Evolutionary conservation across 2,113 vertebrate genomes (phyloP), one percentile per base, ranked within the genome.

Genomic region (Serilophus lunatus): DNA sequence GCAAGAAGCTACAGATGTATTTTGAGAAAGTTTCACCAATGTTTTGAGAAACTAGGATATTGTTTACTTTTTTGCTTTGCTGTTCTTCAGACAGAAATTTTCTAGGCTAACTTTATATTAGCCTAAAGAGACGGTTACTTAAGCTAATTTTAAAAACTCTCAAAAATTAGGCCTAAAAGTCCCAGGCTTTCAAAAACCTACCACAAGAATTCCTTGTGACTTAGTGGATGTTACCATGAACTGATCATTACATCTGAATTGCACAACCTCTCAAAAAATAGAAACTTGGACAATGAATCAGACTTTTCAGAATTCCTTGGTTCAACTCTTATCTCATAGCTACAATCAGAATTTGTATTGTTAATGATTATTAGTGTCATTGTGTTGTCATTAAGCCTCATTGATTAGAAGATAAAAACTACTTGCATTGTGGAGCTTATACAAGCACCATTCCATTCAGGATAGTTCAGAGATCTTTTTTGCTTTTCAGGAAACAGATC

Each of bases 351-450:
- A 75, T 74, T 90, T 69, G 3, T 40, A 40, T 42, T 49, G 6
- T 49, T 70, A 50, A 66, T 50, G 11, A 74, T 50, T 70, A 42
- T 50, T 35, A n/a, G 2, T 50, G 57, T 23, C 3, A 63, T 10
- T 63, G 12, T 50, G 2, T 50, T 78, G 11, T 5, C 12, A 35
- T 23, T 20, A 88, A 69, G 4, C 45, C 6, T 74, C 19, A 44
- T 8, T 69, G 17, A 60, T 45, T 60, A 69, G 59, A 92, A 63
- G 25, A 60, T 4, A 61, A 80, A 83, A 57, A 60, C 33, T 51
- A 12, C 0, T 2, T 64, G 18, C 23, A 29, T 40, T 2, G 0
- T 49, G 77, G 20, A 85, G 26, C 10, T 38, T 70, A 11, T 1
- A 28, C 5, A 44, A 50, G 5, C 10, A 44, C 4, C 20, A 42